phyloP scores from a whole-genome alignment of 2,113 vertebrate genomes.

The Rostratula benghalensis region DNA sequence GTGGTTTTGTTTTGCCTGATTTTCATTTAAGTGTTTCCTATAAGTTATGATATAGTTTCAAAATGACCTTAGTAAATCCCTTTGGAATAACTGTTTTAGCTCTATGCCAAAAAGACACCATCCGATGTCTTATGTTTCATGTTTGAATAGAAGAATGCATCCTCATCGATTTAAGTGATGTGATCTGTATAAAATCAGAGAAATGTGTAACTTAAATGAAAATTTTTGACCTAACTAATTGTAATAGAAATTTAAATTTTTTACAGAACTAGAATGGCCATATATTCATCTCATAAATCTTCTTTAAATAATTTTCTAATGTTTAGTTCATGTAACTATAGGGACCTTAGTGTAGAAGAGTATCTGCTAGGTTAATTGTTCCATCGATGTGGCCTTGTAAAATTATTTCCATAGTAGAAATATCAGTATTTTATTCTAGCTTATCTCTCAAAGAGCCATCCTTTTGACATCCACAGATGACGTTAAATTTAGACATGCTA shows the following conservation, averaged over 20 bases:
- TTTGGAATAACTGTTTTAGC: background rate
- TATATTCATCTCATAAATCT: background rate
- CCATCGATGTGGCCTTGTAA: background rate
- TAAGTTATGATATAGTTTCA: background rate
- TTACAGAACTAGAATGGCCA: background rate
- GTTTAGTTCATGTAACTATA: background rate
- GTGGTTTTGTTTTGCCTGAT: background rate
- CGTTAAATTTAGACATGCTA: background rate
- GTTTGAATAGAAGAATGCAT: background rate
- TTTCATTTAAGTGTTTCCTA: background rate
- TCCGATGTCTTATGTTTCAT: background rate
- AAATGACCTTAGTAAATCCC: conserved; percentile 6
- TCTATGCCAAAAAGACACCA: background rate
- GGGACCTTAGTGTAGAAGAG: background rate
- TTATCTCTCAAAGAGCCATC: background rate
- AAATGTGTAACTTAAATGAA: background rate
- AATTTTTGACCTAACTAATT: background rate
- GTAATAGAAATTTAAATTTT: background rate
- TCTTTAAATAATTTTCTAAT: background rate
- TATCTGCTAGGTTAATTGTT: background rate
- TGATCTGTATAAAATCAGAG: background rate
- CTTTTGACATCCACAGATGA: background rate
- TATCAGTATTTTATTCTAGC: background rate
- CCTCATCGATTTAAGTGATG: background rate
- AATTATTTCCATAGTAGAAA: background rate